These are phyloP conservation scores for Scaptomyza graminum DNA, from an alignment of 1,140 invertebrate species.

Conservation along the genomic window DNA sequence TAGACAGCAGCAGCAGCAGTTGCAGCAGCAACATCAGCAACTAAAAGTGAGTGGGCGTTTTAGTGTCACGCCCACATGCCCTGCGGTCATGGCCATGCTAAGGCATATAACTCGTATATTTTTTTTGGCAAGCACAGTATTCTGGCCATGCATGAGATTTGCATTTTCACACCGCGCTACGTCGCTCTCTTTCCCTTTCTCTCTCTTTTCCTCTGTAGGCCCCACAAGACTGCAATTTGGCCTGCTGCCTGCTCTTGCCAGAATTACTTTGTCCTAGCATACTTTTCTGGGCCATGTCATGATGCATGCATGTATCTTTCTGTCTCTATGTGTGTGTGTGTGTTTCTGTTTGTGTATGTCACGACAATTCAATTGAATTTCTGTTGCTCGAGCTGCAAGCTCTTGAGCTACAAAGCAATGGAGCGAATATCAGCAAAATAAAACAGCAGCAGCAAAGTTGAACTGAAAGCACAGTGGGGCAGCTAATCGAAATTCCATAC, in stretches of 20 bases:
- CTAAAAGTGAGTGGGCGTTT: conserved; percentile 14
- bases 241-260: conserved; percentile 42
- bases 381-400: conserved; percentile 51
- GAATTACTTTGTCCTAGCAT: conserved; percentile 65
- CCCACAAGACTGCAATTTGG: conserved; percentile 55
- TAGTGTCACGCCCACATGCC: conserved; percentile 25
- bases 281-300: conserved; percentile 73
- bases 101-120: conserved; percentile 46
- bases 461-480: conserved; percentile 4
- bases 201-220: neutral
- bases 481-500: neutral
- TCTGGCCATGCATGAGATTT: conserved; percentile 77
- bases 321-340: conserved; percentile 21
- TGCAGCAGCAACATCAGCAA: conserved; percentile 1
- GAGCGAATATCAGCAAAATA: conserved; percentile 13
- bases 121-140: conserved; percentile 70
- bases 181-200: neutral
- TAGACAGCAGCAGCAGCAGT: conserved; percentile 32
- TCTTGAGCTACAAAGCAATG: conserved; percentile 59
- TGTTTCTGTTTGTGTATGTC: conserved; percentile 47
- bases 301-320: conserved; percentile 22
- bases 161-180: conserved; percentile 60
- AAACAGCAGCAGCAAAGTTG: conserved; percentile 25
- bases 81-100: conserved; percentile 71
- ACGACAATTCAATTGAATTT: conserved; percentile 79